Conservation (phyloP, 2,797 vertebrate species). For the Xiphophorus birchmanni region DNA sequence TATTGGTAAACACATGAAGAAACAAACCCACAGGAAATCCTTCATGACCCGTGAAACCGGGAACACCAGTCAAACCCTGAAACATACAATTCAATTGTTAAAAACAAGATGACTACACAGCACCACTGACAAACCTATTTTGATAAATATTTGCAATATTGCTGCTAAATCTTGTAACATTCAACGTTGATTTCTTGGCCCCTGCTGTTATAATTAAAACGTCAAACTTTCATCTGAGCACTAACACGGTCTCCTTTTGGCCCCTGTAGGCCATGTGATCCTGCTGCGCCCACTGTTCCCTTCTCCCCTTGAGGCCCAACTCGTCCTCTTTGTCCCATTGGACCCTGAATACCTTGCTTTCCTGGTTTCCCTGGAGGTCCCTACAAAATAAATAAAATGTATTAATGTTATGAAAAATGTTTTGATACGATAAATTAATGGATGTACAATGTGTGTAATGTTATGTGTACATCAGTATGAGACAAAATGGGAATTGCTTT, state of each 20-base stretch:
- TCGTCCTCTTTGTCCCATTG: slow-evolving; percentile 45
- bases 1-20: slow-evolving; percentile 1
- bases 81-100: slow-evolving; percentile 25
- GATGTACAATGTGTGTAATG: background rate
- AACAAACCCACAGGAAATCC: slow-evolving; percentile 69
- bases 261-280: slow-evolving; percentile 55
- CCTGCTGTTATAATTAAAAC: background rate
- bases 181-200: background rate
- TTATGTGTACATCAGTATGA: background rate
- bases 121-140: background rate
- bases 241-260: slow-evolving; percentile 64
- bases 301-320: slow-evolving; percentile 61
- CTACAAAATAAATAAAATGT: slow-evolving; percentile 25
- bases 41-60: slow-evolving; percentile 66
- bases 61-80: slow-evolving; percentile 66
- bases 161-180: background rate
- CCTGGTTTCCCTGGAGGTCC: slow-evolving; percentile 66
- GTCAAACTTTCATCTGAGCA: slow-evolving; percentile 12
- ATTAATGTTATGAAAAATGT: background rate
- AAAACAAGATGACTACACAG: background rate
- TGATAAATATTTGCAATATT: background rate
- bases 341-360: slow-evolving; percentile 45
- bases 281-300: slow-evolving; percentile 60
- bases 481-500: background rate
- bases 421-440: no score